Base-by-base conservation (phyloP, 92 coral and sea anemone species). In the Nematostella vectensis region DNA sequence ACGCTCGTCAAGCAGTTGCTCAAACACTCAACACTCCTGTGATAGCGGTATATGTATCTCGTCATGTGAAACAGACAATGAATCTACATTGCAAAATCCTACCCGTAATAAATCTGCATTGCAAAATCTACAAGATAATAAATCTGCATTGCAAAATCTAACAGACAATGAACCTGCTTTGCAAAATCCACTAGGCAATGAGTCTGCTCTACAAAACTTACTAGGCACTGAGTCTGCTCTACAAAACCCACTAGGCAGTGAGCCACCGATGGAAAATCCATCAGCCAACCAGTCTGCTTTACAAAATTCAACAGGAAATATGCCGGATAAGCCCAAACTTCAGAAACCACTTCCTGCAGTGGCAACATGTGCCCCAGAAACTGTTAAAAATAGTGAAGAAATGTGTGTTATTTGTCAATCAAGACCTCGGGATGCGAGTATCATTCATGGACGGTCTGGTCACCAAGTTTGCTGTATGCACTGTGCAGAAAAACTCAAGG, bases 381-480 rank as follows among this genome's bases (percentile, higher is more conserved):
- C 37, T 22, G 2, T 30, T 18, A n/a, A n/a, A n/a, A n/a, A n/a
- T n/a, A 4, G 30, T 26, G 17, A 36, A 57, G 44, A 57, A 21
- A 30, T 84, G 65, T 89, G 97, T 45, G 82, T 89, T 31, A 66
- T 89, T 38, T 89, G 97, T 48, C 76, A 75, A 11, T 69, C 71
- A 31, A 80, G 77, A 44, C 97, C 97, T 25, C 85, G 95, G 26
- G 81, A 85, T 66, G 97, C 95, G 12, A 80, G 89, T 49, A 76
- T 89, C 13, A 83, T 89, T 3, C 95, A 89, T 42, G 95, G 95
- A 3, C 63, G 79, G 25, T 87, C 97, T 0, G 97, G 97, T 3
- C 97, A 89, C 48, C 97, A 85, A 54, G 97, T 89, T 2, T 85
- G 95, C 57, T 89, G 97, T 55, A 63, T 80, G 28, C 72, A 62